Evolutionary conservation across 2,888 invertebrate species (phyloP).

Genomic region (Xestia ashworthii): DNA sequence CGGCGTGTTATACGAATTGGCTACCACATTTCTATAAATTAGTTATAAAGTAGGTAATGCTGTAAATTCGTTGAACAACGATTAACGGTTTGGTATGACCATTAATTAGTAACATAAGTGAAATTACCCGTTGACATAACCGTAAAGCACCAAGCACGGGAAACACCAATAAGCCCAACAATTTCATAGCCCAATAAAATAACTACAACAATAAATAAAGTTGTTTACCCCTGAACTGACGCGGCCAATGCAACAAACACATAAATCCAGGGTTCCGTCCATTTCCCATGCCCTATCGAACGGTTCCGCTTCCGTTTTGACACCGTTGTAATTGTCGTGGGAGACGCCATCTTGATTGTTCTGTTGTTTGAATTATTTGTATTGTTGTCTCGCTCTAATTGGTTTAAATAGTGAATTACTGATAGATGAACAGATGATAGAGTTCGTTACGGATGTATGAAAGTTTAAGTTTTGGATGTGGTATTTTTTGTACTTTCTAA

Average conservation of each 20-base stretch:
- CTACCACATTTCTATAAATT: neutral
- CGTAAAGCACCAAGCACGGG: constrained; percentile 17
- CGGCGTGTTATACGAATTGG: too few species aligned
- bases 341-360: constrained; percentile 75
- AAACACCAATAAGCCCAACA: constrained; percentile 31
- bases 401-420: constrained; percentile 52
- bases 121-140: constrained; percentile 1
- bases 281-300: constrained; percentile 72
- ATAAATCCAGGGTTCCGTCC: constrained; percentile 69
- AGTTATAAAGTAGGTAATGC: neutral
- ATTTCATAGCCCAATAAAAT: constrained; percentile 57
- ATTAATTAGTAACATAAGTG: neutral
- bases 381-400: constrained; percentile 67
- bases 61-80: neutral
- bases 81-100: neutral
- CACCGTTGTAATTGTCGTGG: constrained; percentile 85
- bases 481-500: constrained; percentile 14
- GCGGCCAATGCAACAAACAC: constrained; percentile 67
- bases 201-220: constrained; percentile 61
- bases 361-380: constrained; percentile 76
- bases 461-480: constrained; percentile 61
- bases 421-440: constrained; percentile 8
- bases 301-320: constrained; percentile 85
- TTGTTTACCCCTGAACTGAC: constrained; percentile 64
- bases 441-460: constrained; percentile 56